Base-by-base conservation (phyloP, 2,888 invertebrate genomes). In the Nysson spinosus region DNA sequence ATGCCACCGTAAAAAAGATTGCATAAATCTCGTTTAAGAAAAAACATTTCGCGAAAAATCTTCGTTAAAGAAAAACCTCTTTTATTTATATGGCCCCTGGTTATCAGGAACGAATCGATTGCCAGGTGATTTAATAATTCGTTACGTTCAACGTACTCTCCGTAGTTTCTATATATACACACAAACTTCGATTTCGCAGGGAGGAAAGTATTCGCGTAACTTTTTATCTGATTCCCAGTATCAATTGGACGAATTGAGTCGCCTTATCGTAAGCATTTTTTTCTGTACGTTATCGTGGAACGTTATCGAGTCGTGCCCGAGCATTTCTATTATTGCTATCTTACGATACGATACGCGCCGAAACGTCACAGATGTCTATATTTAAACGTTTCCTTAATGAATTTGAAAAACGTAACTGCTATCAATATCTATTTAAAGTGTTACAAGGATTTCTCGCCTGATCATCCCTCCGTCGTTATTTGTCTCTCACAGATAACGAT, bases 301-400 rank as follows among this genome's bases (percentile, higher is more conserved):
- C 43, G 50, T 75, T 75, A 75, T 75, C 75, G 14, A n/a, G n/a
- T 20, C 22, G 30, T 19, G 28, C 12, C 55, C 7, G 49, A 47
- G 28, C 34, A 47, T 61, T 69, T 75, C 69, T 75, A 75, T 75
- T 75, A 75, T 75, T 75, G 75, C 52, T 63, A 61, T 40, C 44
- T 40, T 26, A 35, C 42, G 51, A 34, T 20, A 42, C 30, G 57
- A 56, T 42, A 56, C 43, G 26, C 35, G 34, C 5, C 44, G 30
- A 55, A 46, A 50, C 66, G 67, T 72, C 67, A 61, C 32, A 39
- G 40, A n/a, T 14, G 30, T 66, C 69, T 75, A 75, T 72, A 75
- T 75, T 72, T 75, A 75, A 69, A 69, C 58, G 58, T 54, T 69
- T 65, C 56, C 39, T 63, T 49, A 65, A 61, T 65, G 51, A 68